Conservation (phyloP, 2,797 vertebrate genomes). For the Gallirallus australis region DNA sequence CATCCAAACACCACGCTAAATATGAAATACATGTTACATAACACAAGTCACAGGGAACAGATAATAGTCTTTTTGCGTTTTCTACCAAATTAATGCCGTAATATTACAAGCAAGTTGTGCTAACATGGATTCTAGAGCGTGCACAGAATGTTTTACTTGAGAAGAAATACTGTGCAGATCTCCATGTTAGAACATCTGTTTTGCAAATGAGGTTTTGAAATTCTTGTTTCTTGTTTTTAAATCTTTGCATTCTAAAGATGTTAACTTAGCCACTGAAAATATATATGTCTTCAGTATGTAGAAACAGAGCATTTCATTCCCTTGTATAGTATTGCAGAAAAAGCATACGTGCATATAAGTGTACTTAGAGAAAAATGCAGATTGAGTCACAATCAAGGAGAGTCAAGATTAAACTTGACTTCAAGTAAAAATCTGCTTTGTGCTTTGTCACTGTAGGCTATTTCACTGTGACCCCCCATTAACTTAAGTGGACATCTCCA, state of each 20-base stretch:
- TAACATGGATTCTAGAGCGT: background rate
- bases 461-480: background rate
- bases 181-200: background rate
- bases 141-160: background rate
- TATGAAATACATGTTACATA: conserved; percentile 14
- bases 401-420: background rate
- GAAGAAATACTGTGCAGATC: background rate
- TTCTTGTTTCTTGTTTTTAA: background rate
- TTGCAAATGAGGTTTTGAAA: background rate
- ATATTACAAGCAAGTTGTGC: background rate
- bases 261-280: background rate
- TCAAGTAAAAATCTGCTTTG: background rate
- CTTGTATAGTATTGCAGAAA: background rate
- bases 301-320: background rate
- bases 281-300: background rate
- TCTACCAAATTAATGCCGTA: background rate
- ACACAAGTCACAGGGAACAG: background rate
- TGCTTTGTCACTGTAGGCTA: background rate
- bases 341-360: background rate
- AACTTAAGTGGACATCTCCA: background rate
- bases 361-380: background rate
- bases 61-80: background rate
- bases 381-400: background rate
- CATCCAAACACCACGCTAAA: conserved; percentile 1
- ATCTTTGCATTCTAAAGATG: background rate